Evolutionary conservation across 2,888 invertebrate genomes (phyloP), one percentile per base, ranked within the genome.

Genomic region (Ryuthela nishihirai): DNA sequence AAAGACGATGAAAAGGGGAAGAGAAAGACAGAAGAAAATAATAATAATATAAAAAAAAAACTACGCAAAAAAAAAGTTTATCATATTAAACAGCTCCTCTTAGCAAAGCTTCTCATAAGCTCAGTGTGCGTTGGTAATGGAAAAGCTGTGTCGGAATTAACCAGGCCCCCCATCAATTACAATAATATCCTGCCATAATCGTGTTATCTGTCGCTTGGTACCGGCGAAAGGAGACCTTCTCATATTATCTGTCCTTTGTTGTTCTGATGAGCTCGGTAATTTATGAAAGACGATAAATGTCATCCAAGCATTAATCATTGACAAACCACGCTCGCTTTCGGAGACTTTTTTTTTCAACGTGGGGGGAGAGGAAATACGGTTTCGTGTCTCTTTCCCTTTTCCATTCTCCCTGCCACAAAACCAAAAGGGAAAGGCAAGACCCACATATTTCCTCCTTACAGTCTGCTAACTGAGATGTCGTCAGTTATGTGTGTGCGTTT

Each of bases 121-220:
- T 43, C 18, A n/a, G n/a, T n/a, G 42, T 32, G 38, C 10, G 53
- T 43, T 21, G 18, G 56, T 62, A 55, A 60, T 60, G 60, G 60
- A 60, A 60, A 60, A 60, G 60, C 43, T 54, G 60, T 60, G 60
- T 60, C 36, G 44, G 52, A 60, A 60, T 54, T 54, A 54, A 46
- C 60, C 56, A 53, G 47, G 32, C 58, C 47, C 46, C 47, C 52
- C 50, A 58, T 58, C 58, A 58, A 58, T 58, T 58, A 58, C 52
- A 58, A 58, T 58, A 58, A 58, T 58, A 53, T 43, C 38, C 43
- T 48, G 52, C 47, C 52, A 47, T 58, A 58, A 58, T 58, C 52
- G 46, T 39, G 58, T 58, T 58, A 58, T 58, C 50, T 36, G 46
- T 44, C 39, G 44, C 23, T 35, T 23, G 29, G 36, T n/a, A n/a